phyloP scores from a whole-genome alignment of 2,888 invertebrate species.

The Entomobrya multifasciata region DNA sequence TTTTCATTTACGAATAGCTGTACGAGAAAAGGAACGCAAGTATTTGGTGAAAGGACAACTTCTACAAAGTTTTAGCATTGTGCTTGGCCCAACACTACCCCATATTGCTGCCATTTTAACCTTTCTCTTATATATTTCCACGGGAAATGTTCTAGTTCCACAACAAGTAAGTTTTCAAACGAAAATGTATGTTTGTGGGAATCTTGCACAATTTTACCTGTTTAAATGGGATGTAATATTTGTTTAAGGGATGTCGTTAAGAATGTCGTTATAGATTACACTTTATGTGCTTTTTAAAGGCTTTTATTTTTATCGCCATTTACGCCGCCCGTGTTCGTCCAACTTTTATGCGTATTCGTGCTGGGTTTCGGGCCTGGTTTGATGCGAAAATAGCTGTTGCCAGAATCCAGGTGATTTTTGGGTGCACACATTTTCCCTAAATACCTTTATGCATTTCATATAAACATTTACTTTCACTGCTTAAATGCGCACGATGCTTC shows the following conservation, averaged over 20 bases:
- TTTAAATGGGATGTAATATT: no score
- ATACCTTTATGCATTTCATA: no score
- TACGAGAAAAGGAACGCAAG: slow-evolving; percentile 83
- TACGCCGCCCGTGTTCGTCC: slow-evolving; percentile 77
- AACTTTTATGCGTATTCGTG: slow-evolving; percentile 73
- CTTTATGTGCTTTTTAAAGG: slow-evolving; percentile 66
- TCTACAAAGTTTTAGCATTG: slow-evolving; percentile 84
- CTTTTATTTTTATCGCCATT: slow-evolving; percentile 76
- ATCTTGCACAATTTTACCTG: no score
- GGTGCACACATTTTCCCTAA: no score
- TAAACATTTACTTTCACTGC: no score
- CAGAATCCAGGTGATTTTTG: slow-evolving; percentile 81
- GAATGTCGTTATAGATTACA: no score
- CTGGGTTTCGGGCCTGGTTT: slow-evolving; percentile 80
- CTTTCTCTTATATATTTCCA: slow-evolving; percentile 83
- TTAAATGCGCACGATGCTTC: no score
- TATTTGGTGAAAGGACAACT: slow-evolving; percentile 84
- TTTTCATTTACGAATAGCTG: slow-evolving; percentile 81
- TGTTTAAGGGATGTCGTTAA: no score
- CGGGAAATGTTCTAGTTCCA: slow-evolving; percentile 84
- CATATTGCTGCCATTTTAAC: slow-evolving; percentile 84
- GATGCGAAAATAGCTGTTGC: slow-evolving; percentile 81
- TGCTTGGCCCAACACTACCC: slow-evolving; percentile 85
- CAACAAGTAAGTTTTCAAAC: slow-evolving; percentile 83
- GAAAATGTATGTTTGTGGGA: background rate